These are phyloP conservation scores for Rhinatrema bivittatum DNA, from an alignment of 2,797 vertebrate species.

Conservation along the genomic window DNA sequence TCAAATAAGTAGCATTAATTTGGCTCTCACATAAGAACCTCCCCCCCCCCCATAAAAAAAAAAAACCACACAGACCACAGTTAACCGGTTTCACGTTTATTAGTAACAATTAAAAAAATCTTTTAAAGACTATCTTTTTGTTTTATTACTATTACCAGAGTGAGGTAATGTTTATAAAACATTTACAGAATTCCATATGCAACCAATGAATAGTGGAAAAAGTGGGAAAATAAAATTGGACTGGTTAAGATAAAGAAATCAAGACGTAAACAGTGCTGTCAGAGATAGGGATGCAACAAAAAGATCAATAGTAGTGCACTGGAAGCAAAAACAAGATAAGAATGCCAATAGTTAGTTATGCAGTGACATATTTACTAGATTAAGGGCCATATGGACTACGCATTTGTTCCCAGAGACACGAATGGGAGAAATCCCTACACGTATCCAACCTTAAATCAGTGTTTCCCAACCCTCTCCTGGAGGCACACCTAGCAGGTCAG, in stretches of 20 bases:
- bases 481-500: no score
- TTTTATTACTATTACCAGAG: slow-evolving; percentile 52
- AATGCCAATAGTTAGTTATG: no score
- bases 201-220: slow-evolving; percentile 27
- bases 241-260: no score
- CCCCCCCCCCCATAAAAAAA: no score
- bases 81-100: slow-evolving; percentile 56
- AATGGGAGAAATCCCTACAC: neutral
- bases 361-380: no score
- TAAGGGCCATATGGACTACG: slow-evolving; percentile 3
- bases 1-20: no score
- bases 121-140: slow-evolving; percentile 63
- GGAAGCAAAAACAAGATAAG: slow-evolving; percentile 1
- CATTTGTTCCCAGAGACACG: slow-evolving; percentile 5
- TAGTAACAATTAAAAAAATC: slow-evolving; percentile 63
- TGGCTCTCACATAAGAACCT: no score
- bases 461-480: no score
- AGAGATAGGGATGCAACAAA: slow-evolving; percentile 16
- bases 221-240: no score
- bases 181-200: slow-evolving; percentile 59
- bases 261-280: no score
- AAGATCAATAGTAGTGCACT: slow-evolving; percentile 11
- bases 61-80: neutral
- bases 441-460: slow-evolving; percentile 9
- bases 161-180: slow-evolving; percentile 70